These are phyloP conservation scores for Scophthalmus maximus DNA, from an alignment of 2,113 vertebrate genomes.

Conservation along the genomic window DNA sequence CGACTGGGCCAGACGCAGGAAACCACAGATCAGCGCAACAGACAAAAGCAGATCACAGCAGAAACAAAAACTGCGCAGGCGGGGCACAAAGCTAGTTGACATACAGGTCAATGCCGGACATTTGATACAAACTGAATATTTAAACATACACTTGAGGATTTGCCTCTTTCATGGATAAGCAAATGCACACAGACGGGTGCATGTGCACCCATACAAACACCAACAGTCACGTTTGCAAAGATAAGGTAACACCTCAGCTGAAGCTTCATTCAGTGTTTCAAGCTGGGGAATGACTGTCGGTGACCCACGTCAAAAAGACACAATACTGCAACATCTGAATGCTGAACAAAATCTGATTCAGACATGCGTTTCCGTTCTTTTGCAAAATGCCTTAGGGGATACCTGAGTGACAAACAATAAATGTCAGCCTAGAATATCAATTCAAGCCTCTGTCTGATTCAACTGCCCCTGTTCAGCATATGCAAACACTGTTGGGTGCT, in stretches of 20 bases:
- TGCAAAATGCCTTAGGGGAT: slow-evolving; percentile 10
- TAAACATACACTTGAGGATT: slow-evolving; percentile 42
- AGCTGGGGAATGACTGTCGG: slow-evolving; percentile 13
- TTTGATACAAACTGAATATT: slow-evolving; percentile 60
- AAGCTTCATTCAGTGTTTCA: slow-evolving; percentile 35
- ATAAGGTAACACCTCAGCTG: slow-evolving; percentile 56
- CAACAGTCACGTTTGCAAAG: slow-evolving; percentile 41
- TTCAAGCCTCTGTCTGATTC: slow-evolving; percentile 26
- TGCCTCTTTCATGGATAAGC: slow-evolving; percentile 4
- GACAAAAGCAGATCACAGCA: background rate
- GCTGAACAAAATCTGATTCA: slow-evolving; percentile 36
- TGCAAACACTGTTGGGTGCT: background rate
- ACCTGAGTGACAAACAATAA: slow-evolving; percentile 25
- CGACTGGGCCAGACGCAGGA: slow-evolving; percentile 74
- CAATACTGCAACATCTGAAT: slow-evolving; percentile 9
- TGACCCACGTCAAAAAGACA: slow-evolving; percentile 46
- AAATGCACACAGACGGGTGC: slow-evolving; percentile 18
- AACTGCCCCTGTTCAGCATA: background rate
- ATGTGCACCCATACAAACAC: slow-evolving; percentile 23
- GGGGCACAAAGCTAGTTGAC: background rate
- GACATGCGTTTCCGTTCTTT: slow-evolving; percentile 36
- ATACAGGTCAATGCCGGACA: slow-evolving; percentile 28
- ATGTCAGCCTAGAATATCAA: slow-evolving; percentile 18
- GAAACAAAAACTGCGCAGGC: background rate
- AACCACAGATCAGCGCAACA: slow-evolving; percentile 24